Conservation (phyloP, 2,888 invertebrate species). For the Chalcis sispes region DNA sequence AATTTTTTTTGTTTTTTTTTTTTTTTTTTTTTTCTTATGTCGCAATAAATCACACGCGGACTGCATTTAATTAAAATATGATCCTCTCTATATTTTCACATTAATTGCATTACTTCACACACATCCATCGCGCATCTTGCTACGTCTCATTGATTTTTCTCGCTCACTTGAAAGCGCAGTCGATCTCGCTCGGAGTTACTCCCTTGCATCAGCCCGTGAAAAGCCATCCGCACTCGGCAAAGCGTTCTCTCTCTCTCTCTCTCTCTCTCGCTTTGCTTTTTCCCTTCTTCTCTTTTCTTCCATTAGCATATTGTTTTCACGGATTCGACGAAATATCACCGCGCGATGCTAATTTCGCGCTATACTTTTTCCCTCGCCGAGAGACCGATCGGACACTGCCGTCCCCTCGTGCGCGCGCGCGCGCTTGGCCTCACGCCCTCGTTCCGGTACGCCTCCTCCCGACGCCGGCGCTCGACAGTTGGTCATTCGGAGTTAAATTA, state of each 20-base stretch:
- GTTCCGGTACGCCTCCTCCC: slow-evolving; percentile 31
- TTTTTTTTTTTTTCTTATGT: slow-evolving; percentile 5
- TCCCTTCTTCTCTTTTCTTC: slow-evolving; percentile 61
- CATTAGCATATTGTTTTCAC: slow-evolving; percentile 76
- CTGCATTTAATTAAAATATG: slow-evolving; percentile 56
- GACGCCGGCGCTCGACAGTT: slow-evolving; percentile 68
- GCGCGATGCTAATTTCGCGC: slow-evolving; percentile 70
- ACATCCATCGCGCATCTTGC: slow-evolving; percentile 52
- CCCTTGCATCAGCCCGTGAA: slow-evolving; percentile 4
- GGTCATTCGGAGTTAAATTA: slow-evolving; percentile 75
- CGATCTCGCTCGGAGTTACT: too few species aligned
- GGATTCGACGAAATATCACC: slow-evolving; percentile 73
- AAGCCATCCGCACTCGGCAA: not conserved
- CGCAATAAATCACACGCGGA: slow-evolving; percentile 48
- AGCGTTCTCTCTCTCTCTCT: not conserved
- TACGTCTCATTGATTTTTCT: slow-evolving; percentile 37
- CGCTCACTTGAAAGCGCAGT: too few species aligned
- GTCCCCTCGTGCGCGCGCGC: slow-evolving; percentile 19
- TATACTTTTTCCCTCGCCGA: slow-evolving; percentile 64
- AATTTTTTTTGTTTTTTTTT: too few species aligned
- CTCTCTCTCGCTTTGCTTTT: slow-evolving; percentile 21
- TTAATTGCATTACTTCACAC: slow-evolving; percentile 54
- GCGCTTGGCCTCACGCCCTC: slow-evolving; percentile 23
- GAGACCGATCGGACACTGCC: slow-evolving; percentile 14
- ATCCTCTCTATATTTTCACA: slow-evolving; percentile 48